These are phyloP conservation scores for Cancer borealis DNA, from an alignment of 2,888 invertebrate genomes.

Conservation along the genomic window DNA sequence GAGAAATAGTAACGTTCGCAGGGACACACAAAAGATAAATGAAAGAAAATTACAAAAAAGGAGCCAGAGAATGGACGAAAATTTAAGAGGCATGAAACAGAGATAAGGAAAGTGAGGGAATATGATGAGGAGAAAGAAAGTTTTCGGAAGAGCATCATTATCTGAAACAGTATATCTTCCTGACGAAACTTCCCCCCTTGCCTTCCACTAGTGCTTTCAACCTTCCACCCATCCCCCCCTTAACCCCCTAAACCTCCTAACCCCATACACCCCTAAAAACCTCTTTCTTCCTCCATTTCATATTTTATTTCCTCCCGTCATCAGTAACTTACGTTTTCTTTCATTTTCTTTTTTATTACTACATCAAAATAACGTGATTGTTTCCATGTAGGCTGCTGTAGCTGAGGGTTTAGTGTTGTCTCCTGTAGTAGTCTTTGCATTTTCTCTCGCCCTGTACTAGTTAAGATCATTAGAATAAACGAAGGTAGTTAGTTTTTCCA, in stretches of 20 bases:
- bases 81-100: background rate
- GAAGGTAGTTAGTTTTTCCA: too few relatives aligned
- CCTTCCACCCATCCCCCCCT: background rate
- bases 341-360: background rate
- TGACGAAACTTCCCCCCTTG: background rate
- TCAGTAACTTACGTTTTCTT: background rate
- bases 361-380: background rate
- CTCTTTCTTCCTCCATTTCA: background rate
- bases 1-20: background rate
- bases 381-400: background rate
- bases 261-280: background rate
- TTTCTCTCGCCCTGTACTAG: background rate
- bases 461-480: too few relatives aligned
- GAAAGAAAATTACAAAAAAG: background rate
- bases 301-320: background rate
- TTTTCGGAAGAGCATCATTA: background rate
- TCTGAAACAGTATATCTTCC: conserved; percentile 6
- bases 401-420: too few relatives aligned
- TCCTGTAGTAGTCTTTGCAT: too few relatives aligned
- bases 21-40: conserved; percentile 24
- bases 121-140: conserved; percentile 22
- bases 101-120: background rate
- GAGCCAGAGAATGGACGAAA: background rate
- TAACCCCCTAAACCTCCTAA: background rate
- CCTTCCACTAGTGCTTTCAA: background rate